Evolutionary conservation across 2,113 vertebrate species (phyloP), one percentile per base, ranked within the genome.

Genomic region (Procavia capensis): DNA sequence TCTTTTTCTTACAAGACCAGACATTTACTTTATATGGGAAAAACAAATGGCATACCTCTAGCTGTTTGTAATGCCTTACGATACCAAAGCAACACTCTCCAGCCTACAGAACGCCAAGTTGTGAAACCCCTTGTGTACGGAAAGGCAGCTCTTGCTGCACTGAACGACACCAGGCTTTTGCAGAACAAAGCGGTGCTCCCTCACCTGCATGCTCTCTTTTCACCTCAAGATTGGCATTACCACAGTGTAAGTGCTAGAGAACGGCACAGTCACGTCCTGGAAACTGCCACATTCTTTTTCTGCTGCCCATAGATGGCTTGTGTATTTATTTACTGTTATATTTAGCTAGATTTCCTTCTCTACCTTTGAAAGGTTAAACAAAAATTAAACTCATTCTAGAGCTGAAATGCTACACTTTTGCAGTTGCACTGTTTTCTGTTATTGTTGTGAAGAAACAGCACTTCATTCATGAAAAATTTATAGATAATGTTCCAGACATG

Each of bases 11-110:
- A 36, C 1, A 63, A 72, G 39, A 47, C 31, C 4, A 92, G 85
- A 92, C 47, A 88, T 22, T 80, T 74, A 81, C 36, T 13, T 66
- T 76, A 92, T 41, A 39, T 45, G 74, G 80, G 63, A 68, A 79
- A 88, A 88, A 85, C 4, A 61, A 72, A 8, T 22, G 72, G 20
- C 10, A 47, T 41, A 88, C 47, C 7, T 75, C 66, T 10, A 19
- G 59, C 34, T 79, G 24, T 72, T 76, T 90, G 31, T 43, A 88
- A 61, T 66, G 64, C 43, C 13, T n/a, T 41, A 43, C 54, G 75
- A 79, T 57, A 92, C 39, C 63, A 76, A 79, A 85, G 36, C 50
- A 84, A 72, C 14, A 87, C n/a, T 61, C 76, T 95, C 36, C 72
- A 94, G 34, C 19, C 57, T 50, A 36, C 8, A 54, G 68, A 59